Evolutionary conservation across 2,113 vertebrate genomes (phyloP).

Genomic region (Apodemus speciosus): DNA sequence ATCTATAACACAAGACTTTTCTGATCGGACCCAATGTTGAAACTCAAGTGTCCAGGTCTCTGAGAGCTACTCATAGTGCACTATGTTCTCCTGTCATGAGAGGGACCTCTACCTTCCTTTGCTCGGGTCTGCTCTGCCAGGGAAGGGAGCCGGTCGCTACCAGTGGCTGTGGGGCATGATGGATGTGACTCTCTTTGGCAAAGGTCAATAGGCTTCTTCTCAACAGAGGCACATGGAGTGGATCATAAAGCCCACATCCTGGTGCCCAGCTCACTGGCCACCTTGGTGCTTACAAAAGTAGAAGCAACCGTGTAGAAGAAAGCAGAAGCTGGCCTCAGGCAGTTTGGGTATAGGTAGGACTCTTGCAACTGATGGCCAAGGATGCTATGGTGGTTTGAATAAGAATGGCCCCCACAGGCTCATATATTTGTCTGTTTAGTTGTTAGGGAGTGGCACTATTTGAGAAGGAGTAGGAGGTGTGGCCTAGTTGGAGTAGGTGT

Average conservation of each 20-base stretch:
- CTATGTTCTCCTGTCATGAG: not conserved
- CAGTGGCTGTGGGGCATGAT: rapidly evolving
- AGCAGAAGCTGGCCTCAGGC: not conserved
- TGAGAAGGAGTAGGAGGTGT: not conserved
- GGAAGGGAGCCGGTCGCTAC: not conserved
- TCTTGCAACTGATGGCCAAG: not conserved
- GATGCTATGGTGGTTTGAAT: not conserved
- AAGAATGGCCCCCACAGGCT: not conserved
- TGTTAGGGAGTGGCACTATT: not conserved
- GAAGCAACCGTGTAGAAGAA: not conserved
- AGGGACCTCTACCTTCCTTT: not conserved
- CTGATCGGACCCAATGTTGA: not conserved
- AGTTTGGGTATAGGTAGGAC: not conserved
- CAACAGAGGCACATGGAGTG: rapidly evolving
- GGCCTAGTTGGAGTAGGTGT: not conserved
- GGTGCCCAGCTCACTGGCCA: not conserved
- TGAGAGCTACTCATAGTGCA: rapidly evolving
- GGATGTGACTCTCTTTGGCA: not conserved
- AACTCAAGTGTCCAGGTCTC: not conserved
- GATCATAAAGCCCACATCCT: rapidly evolving
- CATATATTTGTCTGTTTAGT: not conserved
- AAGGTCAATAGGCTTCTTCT: not conserved
- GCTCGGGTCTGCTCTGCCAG: not conserved
- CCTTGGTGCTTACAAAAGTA: not conserved
- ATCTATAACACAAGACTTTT: not conserved